phyloP scores from a whole-genome alignment of 2,113 vertebrate species.

The Hemiscyllium ocellatum region DNA sequence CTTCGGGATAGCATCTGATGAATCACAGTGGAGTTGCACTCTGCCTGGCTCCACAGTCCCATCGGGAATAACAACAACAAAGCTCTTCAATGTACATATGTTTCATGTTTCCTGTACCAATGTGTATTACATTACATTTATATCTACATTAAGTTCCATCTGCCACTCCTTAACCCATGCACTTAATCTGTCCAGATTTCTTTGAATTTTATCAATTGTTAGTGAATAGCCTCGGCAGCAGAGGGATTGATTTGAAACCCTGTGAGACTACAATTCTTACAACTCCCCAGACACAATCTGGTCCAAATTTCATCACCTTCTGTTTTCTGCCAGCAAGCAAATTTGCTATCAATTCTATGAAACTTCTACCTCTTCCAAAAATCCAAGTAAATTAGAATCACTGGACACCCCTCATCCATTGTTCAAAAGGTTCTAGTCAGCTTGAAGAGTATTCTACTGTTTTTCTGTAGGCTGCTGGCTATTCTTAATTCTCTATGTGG shows the following conservation, averaged over 20 bases:
- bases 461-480: not conserved
- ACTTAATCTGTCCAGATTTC: not conserved
- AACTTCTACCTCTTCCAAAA: not conserved
- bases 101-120: slow-evolving; percentile 34
- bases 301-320: not conserved
- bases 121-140: slow-evolving; percentile 27
- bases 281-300: not conserved
- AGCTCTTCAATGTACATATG: not conserved
- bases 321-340: not conserved
- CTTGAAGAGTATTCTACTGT: not conserved
- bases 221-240: not conserved
- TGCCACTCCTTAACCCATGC: slow-evolving; percentile 18
- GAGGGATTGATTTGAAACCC: too few relatives aligned
- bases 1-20: not conserved
- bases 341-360: not conserved
- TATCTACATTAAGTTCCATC: slow-evolving; percentile 32
- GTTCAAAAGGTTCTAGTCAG: not conserved
- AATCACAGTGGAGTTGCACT: not conserved
- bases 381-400: not conserved
- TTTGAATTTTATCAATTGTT: slow-evolving; percentile 24
- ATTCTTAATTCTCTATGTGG: not conserved
- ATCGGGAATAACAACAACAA: not conserved
- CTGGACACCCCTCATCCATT: not conserved
- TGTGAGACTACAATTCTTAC: not conserved
- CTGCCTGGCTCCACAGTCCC: not conserved